These are phyloP conservation scores for Rhynchopsitta pachyrhyncha DNA, from an alignment of 2,113 vertebrate genomes.

Conservation along the genomic window DNA sequence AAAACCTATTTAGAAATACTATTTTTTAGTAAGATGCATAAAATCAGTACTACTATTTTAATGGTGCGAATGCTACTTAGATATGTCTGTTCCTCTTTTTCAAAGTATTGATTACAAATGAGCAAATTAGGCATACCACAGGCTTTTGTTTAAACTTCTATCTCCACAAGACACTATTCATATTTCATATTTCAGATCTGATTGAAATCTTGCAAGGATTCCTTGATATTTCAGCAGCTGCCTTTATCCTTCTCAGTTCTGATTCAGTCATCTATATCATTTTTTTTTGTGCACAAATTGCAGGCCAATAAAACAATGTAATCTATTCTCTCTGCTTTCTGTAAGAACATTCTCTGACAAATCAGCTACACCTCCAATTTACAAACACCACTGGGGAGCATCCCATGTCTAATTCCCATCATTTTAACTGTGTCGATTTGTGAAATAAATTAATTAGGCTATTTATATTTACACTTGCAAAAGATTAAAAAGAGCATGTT, in stretches of 20 bases:
- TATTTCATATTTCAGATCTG: neutral
- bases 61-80: rapidly evolving
- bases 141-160: neutral
- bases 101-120: neutral
- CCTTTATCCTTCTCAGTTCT: neutral
- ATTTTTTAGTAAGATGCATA: neutral
- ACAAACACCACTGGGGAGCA: neutral
- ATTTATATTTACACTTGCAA: neutral
- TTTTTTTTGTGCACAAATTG: neutral
- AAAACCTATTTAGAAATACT: neutral
- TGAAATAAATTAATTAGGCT: neutral
- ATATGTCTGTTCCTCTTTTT: neutral
- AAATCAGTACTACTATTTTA: neutral
- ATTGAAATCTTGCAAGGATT: neutral
- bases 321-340: neutral
- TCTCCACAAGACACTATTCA: neutral
- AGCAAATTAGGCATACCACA: neutral
- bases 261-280: neutral
- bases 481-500: neutral
- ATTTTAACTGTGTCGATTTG: neutral
- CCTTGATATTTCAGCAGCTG: neutral
- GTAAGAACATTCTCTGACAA: neutral
- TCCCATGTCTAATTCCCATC: neutral
- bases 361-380: neutral
- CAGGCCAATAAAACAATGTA: neutral